Conservation (phyloP, 2,797 vertebrate species). For the Sciurus carolinensis region DNA sequence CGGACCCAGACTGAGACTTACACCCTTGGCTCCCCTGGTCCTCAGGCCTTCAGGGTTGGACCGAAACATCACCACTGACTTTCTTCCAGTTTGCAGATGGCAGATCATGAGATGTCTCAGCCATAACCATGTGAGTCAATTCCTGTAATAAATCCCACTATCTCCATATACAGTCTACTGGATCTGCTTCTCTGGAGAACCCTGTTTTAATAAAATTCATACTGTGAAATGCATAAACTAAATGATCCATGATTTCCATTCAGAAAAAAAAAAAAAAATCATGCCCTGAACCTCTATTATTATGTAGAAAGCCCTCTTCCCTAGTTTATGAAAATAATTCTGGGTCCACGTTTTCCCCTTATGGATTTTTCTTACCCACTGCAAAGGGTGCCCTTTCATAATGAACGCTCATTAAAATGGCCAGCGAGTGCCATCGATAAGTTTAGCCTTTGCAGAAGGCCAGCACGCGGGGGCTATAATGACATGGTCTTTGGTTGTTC, state of each 20-base stretch:
- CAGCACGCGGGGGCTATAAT: neutral
- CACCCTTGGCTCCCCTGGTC: fast-evolving
- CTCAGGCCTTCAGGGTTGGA: neutral
- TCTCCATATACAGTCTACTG: neutral
- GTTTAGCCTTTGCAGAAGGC: constrained; percentile 66
- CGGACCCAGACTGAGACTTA: neutral
- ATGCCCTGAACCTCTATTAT: neutral
- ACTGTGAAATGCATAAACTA: neutral
- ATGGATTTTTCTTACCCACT: neutral
- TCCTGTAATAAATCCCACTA: neutral
- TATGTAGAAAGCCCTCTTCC: neutral
- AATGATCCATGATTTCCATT: neutral
- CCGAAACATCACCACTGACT: fast-evolving
- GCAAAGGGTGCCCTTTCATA: constrained; percentile 29
- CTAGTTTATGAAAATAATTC: constrained; percentile 46
- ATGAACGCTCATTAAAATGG: constrained; percentile 80
- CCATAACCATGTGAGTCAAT: neutral
- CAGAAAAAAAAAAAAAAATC: neutral
- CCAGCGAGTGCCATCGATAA: constrained; percentile 60
- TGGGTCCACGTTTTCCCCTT: neutral
- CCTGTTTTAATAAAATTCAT: neutral
- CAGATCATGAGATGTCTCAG: neutral
- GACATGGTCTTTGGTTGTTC: constrained; percentile 56
- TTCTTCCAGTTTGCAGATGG: neutral
- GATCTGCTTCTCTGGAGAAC: neutral